Conservation (phyloP, 1,140 invertebrate species). For the Mylabris phalerata region DNA sequence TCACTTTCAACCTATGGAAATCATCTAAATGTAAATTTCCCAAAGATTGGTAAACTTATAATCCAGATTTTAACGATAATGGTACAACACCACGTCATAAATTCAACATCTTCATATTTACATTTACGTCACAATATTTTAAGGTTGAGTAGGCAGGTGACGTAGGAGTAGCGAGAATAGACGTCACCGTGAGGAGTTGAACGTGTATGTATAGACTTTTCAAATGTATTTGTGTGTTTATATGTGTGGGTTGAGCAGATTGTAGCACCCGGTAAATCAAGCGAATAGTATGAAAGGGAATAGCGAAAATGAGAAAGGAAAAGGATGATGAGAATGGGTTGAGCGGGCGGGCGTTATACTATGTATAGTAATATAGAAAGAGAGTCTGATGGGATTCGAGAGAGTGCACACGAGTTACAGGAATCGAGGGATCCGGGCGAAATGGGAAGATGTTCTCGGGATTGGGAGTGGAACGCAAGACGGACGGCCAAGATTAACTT, state of each 20-base stretch:
- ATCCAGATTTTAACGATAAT: no score
- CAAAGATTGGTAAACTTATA: no score
- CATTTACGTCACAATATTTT: constrained; percentile 22
- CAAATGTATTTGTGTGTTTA: background rate
- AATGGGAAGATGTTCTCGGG: constrained; percentile 24
- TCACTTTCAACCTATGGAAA: no score
- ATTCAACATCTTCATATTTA: constrained; percentile 23
- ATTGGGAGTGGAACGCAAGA: constrained; percentile 22
- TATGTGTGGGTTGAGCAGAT: constrained; percentile 20
- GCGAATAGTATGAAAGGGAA: constrained; percentile 23
- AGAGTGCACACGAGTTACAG: constrained; percentile 3
- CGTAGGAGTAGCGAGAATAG: constrained; percentile 20
- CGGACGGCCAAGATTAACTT: constrained; percentile 31
- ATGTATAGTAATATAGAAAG: constrained; percentile 1
- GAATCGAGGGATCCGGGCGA: constrained; percentile 6
- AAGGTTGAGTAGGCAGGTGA: constrained; percentile 20
- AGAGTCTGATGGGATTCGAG: constrained; percentile 20
- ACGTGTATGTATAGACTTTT: no score
- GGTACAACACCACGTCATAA: background rate
- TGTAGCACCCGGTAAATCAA: constrained; percentile 27
- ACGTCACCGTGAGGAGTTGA: constrained; percentile 12
- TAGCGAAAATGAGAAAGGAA: constrained; percentile 21
- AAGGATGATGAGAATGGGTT: constrained; percentile 24
- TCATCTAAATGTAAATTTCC: no score
- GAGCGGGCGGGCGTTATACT: no score